These are phyloP conservation scores for Apostichopus leukothele DNA, from an alignment of 53 echinoderm and acorn worm species.

Conservation along the genomic window DNA sequence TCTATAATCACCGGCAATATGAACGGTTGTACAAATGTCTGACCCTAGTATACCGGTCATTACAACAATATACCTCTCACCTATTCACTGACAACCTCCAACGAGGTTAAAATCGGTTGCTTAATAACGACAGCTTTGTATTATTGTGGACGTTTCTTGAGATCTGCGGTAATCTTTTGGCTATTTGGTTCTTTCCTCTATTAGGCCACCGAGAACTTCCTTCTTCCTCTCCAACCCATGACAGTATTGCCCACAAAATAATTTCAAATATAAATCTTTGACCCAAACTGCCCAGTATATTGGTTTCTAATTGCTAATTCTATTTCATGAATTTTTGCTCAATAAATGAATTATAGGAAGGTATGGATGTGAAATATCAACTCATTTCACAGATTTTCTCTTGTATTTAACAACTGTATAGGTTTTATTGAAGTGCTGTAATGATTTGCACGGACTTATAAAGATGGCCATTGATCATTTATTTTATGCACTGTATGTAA, in stretches of 20 bases:
- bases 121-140: no score
- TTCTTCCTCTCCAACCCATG: background rate
- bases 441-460: background rate
- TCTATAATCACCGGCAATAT: no score
- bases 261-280: background rate
- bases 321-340: background rate
- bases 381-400: background rate
- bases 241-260: background rate
- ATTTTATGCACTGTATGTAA: no score
- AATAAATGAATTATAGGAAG: background rate
- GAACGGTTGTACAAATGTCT: no score
- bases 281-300: background rate
- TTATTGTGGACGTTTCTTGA: background rate
- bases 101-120: no score
- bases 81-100: no score
- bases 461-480: background rate
- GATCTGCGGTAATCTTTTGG: background rate
- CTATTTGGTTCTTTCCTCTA: background rate
- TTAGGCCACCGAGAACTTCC: background rate
- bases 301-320: background rate
- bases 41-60: no score
- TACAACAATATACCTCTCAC: no score
- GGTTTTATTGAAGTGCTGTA: background rate
- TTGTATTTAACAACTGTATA: no score
- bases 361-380: background rate